Base-by-base conservation (phyloP, 2,888 invertebrate genomes). In the Pyrrhia umbra region DNA sequence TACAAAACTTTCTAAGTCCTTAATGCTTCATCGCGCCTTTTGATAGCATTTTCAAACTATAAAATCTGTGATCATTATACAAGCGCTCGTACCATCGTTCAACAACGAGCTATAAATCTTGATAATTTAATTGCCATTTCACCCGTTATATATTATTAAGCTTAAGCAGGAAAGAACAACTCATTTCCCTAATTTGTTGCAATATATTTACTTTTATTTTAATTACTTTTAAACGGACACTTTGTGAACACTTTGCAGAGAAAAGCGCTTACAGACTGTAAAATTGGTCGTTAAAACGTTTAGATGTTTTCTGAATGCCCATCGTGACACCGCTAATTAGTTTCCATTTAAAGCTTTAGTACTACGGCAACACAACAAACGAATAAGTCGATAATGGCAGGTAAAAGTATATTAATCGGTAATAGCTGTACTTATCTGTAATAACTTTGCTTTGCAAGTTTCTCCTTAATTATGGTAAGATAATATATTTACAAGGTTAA, bases 131-230 rank as follows among this genome's bases (percentile, higher is more conserved):
- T 49, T 40, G 52, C 65, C 52, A 67, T 64, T 66, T 65, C 65
- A 59, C 45, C 58, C 49, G 55, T 68, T 68, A 64, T 68, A 64
- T 45, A 70, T 54, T 42, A 52, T 55, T 47, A 66, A 73, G 56
- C 18, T 54, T 51, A 63, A 57, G 43, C 55, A 60, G 40, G 51
- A 40, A 68, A 65, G 63, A 71, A 73, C 63, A 50, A 54, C 68
- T 59, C 47, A 57, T 69, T 74, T 64, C 30, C 54, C 71, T 75
- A 57, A 82, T 76, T 72, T 75, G 67, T 72, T 77, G 58, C 74
- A 56, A 49, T 69, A 67, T 40, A 51, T 72, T 50, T 66, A 55
- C 65, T 69, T 70, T 70, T 70, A 67, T 67, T 69, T 68, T 77
- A 68, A 76, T 71, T 75, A 59, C 67, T 73, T 72, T 45, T 52